Percentiles rank a stretch among this genome's conserved stretches.
Conservation (phyloP, 2,113 vertebrate species). For the Sminthopsis crassicaudata region DNA sequence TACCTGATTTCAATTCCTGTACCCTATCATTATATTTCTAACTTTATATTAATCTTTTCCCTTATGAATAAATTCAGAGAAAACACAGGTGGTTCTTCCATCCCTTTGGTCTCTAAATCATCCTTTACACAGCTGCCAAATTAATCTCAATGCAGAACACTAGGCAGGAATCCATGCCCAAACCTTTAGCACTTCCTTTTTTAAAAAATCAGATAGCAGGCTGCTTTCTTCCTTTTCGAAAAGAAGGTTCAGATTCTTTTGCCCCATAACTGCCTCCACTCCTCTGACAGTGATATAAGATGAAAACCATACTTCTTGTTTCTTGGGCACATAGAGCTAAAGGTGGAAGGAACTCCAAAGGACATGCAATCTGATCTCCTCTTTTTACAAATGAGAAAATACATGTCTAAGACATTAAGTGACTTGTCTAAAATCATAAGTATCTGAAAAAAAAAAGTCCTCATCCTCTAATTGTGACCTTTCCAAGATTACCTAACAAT, state of each 20-base stretch:
- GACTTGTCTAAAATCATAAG: background rate
- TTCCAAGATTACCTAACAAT: background rate
- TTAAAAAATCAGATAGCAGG: background rate
- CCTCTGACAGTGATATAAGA: background rate
- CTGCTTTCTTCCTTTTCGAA: background rate
- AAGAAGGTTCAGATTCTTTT: background rate
- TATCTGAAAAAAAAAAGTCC: background rate
- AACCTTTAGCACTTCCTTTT: background rate
- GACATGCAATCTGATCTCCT: background rate
- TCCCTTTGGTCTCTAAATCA: background rate
- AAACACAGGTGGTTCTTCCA: background rate
- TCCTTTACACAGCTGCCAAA: background rate
- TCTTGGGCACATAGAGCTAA: background rate
- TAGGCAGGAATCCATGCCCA: background rate
- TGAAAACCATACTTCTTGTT: background rate
- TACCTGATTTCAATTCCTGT: background rate
- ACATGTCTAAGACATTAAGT: background rate
- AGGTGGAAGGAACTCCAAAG: background rate
- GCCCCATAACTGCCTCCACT: background rate
- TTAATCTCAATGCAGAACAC: background rate
- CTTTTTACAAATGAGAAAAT: background rate
- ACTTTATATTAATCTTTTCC: background rate
- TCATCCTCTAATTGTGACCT: background rate
- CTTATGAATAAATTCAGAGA: background rate
- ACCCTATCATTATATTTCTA: background rate